These are phyloP conservation scores for Cacatua alba DNA, from an alignment of 2,113 vertebrate genomes.

Conservation along the genomic window DNA sequence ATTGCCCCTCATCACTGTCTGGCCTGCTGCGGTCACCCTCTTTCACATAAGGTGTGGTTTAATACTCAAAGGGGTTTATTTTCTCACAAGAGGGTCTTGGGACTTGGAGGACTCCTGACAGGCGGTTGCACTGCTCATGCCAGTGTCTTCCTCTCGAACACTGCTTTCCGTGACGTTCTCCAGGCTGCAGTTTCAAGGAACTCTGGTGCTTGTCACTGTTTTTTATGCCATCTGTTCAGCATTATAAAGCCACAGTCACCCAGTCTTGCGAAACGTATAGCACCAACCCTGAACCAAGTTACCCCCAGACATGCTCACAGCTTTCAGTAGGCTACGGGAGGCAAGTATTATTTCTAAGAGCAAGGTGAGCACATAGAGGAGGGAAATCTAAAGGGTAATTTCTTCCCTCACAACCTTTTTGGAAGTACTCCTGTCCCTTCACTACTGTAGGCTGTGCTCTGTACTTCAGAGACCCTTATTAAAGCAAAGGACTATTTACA, in stretches of 20 bases:
- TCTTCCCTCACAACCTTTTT: neutral
- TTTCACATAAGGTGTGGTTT: neutral
- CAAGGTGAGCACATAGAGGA: neutral
- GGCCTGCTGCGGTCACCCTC: neutral
- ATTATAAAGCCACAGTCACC: neutral
- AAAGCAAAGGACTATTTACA: slow-evolving; percentile 58
- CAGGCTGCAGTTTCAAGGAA: neutral
- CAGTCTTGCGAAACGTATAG: neutral
- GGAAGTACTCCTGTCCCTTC: slow-evolving; percentile 31
- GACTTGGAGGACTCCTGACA: neutral
- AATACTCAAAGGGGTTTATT: neutral
- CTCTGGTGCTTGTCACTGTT: neutral
- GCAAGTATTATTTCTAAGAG: neutral
- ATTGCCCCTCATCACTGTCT: neutral
- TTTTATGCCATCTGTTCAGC: slow-evolving; percentile 35
- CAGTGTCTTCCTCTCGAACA: neutral
- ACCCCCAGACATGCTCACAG: neutral
- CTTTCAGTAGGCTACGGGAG: neutral
- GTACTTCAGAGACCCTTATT: slow-evolving; percentile 28
- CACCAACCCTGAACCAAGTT: neutral
- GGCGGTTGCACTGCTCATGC: neutral
- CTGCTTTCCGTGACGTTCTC: neutral
- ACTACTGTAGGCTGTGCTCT: slow-evolving; percentile 4
- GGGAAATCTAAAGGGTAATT: neutral
- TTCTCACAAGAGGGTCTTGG: neutral